Evolutionary conservation across 2,888 invertebrate species (phyloP), one percentile per base, ranked within the genome.

Genomic region (Oxystoma pomonae): DNA sequence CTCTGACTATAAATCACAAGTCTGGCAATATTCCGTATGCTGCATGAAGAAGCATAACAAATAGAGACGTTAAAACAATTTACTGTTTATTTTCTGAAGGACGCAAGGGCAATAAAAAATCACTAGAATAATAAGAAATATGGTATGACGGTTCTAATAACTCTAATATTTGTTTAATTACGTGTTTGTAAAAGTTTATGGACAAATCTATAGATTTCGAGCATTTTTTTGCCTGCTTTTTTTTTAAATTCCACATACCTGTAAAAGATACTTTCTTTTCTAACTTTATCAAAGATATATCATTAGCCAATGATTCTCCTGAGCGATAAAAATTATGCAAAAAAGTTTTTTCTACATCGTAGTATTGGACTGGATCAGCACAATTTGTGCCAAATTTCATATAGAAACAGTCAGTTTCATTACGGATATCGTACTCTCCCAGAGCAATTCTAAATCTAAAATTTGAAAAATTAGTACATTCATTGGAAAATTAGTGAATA

Each of bases 351-450:
- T 68, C 65, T 19, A 73, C 60, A 50, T 58, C 58, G 35, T 70
- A 70, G 19, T 65, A 65, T 61, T 69, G 69, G 1, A 65, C 60
- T 22, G 73, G 71, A 65, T 73, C 72, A 12, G 74, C 72, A 65
- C 75, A 75, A 52, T 73, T 68, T 58, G 59, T 60, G 12, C 71
- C 72, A 57, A 61, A 69, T 50, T 68, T 65, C 12, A 63, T 58
- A 53, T 69, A 69, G 50, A 73, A 65, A 75, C 90, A 90, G 72
- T 90, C 90, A 0, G 82, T 78, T 50, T 85, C 83, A 1, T 82
- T 84, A 68, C 84, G 83, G 0, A 82, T 84, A 72, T 90, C 86
- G 71, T 87, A 87, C 77, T 90, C 90, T 0, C 90, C 90, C 51
- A 90, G 77, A 12, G 88, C 83, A 1, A 85, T 83, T 52, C 81